These are phyloP conservation scores for Orussus abietinus DNA, from an alignment of 1,140 invertebrate genomes.

Conservation along the genomic window DNA sequence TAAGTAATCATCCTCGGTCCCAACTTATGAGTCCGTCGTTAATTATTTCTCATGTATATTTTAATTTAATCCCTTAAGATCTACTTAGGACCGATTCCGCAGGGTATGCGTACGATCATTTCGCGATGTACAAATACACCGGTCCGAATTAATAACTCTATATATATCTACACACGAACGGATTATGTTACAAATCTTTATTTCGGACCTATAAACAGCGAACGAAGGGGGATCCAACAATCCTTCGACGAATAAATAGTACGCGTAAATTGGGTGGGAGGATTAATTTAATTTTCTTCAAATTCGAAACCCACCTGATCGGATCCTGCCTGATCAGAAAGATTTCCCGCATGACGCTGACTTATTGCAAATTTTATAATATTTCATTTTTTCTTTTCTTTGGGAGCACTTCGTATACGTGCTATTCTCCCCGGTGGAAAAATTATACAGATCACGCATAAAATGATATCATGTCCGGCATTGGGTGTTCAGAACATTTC, in stretches of 20 bases:
- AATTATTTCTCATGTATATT: too few relatives aligned
- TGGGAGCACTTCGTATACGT: background rate
- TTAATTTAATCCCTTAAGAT: too few relatives aligned
- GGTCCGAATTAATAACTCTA: conserved; percentile 4
- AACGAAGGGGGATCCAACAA: conserved; percentile 22
- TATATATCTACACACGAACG: conserved; percentile 24
- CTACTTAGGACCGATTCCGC: too few relatives aligned
- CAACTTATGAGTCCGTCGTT: too few relatives aligned
- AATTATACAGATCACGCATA: conserved; percentile 6
- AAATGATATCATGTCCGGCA: background rate
- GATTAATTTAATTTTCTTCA: conserved; percentile 9
- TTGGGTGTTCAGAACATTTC: too few relatives aligned
- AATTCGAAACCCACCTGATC: conserved; percentile 27
- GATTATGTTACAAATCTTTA: conserved; percentile 8
- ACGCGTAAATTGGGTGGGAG: conserved; percentile 24
- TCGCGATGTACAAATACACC: too few relatives aligned
- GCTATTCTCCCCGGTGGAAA: conserved; percentile 5
- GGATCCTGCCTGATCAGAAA: conserved; percentile 43
- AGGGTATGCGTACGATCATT: too few relatives aligned
- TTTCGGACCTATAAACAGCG: conserved; percentile 29
- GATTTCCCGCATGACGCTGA: conserved; percentile 15
- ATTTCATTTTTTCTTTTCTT: conserved; percentile 2
- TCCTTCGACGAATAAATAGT: conserved; percentile 45
- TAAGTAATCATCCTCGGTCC: too few relatives aligned
- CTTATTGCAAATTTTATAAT: conserved; percentile 6